Base-by-base conservation (phyloP, 2,888 invertebrate species). In the Drosophila suboccidentalis region DNA sequence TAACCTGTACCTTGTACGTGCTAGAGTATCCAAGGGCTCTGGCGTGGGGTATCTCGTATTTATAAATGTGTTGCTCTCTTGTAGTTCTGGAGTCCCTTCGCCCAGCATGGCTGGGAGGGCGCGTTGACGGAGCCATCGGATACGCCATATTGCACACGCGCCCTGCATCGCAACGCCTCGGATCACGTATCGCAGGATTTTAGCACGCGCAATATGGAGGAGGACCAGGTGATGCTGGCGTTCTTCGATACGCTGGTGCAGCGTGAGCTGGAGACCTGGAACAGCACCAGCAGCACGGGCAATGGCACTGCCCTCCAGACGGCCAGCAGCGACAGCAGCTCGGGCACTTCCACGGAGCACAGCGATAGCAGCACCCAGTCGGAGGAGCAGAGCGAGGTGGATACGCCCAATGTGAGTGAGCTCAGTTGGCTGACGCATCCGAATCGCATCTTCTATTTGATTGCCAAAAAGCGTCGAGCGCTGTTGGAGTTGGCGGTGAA, bases 141-240 rank as follows among this genome's bases (percentile, higher is more conserved):
- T 93, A 93, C 47, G 92, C 94, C 87, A 94, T 97, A 61, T n/a
- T 87, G 88, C 97, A 95, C 92, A 95, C 96, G 55, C 95, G 96
- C 87, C 97, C 98, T 88, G 95, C 97, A 60, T 95, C 80, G 78
- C 15, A 80, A 78, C 17, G 67, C 83, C 34, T 68, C 9, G 59
- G 89, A 71, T 58, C 81, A 71, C 95, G 96, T 97, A 93, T 95
- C 97, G 0, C 97, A 98, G 92, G 98, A 98, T 93, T 97, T 97
- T 91, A 96, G 96, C 85, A 96, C 97, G 78, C 96, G 97, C 87
- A 97, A 97, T 9, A 97, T 96, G 0, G 94, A 95, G 58, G 98
- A 98, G 92, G 98, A 98, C 93, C 96, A 97, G 0, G 94, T 97
- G 58, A 98, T 98, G 98, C 96, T 98, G 96, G 98, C 98, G 34